Evolutionary conservation across 2,113 vertebrate genomes (phyloP).

Genomic region (Tamias sibiricus): DNA sequence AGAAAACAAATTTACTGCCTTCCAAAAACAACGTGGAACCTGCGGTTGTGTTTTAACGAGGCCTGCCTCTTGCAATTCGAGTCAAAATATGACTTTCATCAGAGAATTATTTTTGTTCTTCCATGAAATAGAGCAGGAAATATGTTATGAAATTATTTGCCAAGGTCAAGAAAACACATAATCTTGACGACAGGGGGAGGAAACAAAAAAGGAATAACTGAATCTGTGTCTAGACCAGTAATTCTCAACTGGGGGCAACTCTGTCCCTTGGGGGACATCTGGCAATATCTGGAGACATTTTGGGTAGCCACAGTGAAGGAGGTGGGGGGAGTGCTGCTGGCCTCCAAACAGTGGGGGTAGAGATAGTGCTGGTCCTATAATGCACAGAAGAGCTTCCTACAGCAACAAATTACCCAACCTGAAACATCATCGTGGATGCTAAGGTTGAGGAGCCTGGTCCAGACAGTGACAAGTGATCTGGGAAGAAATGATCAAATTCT

Average conservation of each 20-base stretch:
- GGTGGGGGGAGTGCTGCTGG: background rate
- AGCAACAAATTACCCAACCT: too few relatives aligned
- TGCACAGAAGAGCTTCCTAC: background rate
- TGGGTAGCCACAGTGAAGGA: background rate
- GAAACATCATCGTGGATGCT: background rate
- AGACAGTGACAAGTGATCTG: background rate
- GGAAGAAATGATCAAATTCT: background rate
- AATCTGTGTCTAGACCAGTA: background rate
- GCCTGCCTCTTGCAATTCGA: conserved; percentile 37
- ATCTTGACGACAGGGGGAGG: background rate
- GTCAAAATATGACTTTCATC: conserved; percentile 65
- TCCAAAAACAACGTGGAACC: background rate
- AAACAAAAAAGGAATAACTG: background rate
- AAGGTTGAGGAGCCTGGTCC: background rate
- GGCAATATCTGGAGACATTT: background rate
- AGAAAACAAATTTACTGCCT: background rate
- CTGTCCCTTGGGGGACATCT: background rate
- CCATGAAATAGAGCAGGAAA: conserved; percentile 53
- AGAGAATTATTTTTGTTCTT: conserved; percentile 61
- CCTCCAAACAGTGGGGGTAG: background rate
- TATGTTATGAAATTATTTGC: conserved; percentile 56
- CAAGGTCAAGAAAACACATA: conserved; percentile 65
- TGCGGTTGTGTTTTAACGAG: conserved; percentile 8
- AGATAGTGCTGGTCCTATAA: background rate
- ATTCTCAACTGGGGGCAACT: background rate